phyloP scores from a whole-genome alignment of 2,888 invertebrate species.

The Tetramorium bicarinatum region DNA sequence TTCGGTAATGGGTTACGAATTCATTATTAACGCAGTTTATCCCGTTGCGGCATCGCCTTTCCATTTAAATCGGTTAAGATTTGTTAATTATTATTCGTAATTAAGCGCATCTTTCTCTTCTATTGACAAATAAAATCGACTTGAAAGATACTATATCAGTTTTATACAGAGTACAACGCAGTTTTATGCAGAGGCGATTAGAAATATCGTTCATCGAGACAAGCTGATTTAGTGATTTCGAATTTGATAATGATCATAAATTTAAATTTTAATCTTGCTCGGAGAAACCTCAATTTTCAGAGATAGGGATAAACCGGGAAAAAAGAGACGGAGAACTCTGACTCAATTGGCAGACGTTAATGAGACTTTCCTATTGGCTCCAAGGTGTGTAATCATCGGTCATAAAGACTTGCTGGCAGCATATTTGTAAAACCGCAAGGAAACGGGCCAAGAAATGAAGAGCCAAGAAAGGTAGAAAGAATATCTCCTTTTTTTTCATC shows the following conservation, averaged over 20 bases:
- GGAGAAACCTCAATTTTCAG: constrained; percentile 29
- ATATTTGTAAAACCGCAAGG: constrained; percentile 60
- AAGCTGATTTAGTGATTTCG: constrained; percentile 1
- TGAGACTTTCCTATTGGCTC: constrained; percentile 71
- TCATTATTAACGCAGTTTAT: not conserved
- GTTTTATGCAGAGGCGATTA: not conserved
- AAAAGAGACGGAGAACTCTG: constrained; percentile 16
- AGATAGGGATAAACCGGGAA: constrained; percentile 6
- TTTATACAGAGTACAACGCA: not conserved
- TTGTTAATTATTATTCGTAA: not conserved
- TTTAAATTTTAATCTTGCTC: constrained; percentile 14
- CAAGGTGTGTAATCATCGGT: constrained; percentile 77
- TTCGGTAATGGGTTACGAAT: too few species aligned
- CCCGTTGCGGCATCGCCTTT: not conserved
- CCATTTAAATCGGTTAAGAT: not conserved
- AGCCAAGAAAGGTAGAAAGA: constrained; percentile 27
- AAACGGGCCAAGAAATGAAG: constrained; percentile 26
- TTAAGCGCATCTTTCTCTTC: not conserved
- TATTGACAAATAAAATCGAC: not conserved
- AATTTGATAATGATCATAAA: constrained; percentile 34
- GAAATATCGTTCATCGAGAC: not conserved
- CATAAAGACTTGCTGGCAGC: constrained; percentile 72
- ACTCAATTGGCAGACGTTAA: constrained; percentile 65
- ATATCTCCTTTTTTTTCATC: not conserved
- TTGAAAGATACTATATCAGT: not conserved